These are phyloP conservation scores for Trissoscelio sp. DNA, from an alignment of 2,888 invertebrate species.

Conservation along the genomic window DNA sequence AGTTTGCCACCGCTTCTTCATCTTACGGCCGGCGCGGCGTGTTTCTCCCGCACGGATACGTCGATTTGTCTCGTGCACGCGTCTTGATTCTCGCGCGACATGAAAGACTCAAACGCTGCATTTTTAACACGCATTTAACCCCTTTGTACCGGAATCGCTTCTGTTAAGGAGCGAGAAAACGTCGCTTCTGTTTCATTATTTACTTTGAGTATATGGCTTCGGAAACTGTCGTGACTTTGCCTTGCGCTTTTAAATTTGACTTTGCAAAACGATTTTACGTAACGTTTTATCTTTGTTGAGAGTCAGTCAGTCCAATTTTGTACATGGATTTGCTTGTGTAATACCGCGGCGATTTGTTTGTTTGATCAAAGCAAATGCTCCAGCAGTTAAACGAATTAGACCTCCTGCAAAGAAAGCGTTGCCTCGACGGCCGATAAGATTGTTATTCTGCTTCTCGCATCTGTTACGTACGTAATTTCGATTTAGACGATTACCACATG, in stretches of 20 bases:
- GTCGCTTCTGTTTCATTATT: constrained; percentile 65
- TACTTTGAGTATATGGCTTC: constrained; percentile 21
- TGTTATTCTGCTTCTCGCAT: constrained; percentile 20
- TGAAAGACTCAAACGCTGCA: constrained; percentile 51
- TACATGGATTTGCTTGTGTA: neutral
- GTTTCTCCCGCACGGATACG: constrained; percentile 54
- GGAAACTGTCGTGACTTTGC: constrained; percentile 1
- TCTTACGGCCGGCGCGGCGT: constrained; percentile 29
- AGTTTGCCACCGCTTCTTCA: constrained; percentile 67
- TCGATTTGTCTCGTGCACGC: constrained; percentile 55
- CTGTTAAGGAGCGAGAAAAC: constrained; percentile 47
- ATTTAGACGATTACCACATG: constrained; percentile 28
- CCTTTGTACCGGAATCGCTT: constrained; percentile 48
- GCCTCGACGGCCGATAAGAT: neutral
- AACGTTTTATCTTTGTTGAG: constrained; percentile 24
- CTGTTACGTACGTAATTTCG: constrained; percentile 17
- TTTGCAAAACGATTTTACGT: constrained; percentile 15
- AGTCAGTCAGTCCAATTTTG: constrained; percentile 13
- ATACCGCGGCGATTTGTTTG: constrained; percentile 12
- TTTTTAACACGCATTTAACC: constrained; percentile 63
- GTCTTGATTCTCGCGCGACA: constrained; percentile 49
- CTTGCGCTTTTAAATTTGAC: constrained; percentile 20
- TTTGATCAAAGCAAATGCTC: constrained; percentile 4
- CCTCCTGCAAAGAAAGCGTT: constrained; percentile 40
- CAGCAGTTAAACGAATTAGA: constrained; percentile 12